Base-by-base conservation (phyloP, 2,888 invertebrate species). In the Eupsilia transversa region DNA sequence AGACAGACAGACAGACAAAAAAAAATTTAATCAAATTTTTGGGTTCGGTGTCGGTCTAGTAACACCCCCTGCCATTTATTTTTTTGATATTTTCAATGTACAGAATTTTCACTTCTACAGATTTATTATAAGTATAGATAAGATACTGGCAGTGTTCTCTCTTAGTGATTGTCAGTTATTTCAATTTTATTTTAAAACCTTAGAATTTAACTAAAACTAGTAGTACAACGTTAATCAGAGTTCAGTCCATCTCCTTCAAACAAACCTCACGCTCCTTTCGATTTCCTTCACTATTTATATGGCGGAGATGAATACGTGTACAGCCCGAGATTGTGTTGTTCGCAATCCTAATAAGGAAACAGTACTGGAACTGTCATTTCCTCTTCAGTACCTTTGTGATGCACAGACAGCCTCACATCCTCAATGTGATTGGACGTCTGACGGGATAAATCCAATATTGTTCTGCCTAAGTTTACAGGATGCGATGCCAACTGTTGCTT, bases 311-410 rank as follows among this genome's bases (percentile, higher is more conserved):
- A 72, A 79, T 72, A 82, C 74, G 63, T 74, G 74, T 46, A 75
- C 71, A 72, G 33, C 43, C 27, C n/a, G n/a, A 56, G 52, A 68
- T 61, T 71, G 66, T 69, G 27, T 84, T 77, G 66, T 76, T 74
- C 35, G 35, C 20, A 30, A 67, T 77, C 72, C 41, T 85, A 59
- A 78, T 77, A 80, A 78, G 87, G 87, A 86, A 86, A 82, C 72
- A 76, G 80, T 82, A 65, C 60, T 75, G 79, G 41, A 63, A 49
- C 61, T 70, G 60, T 72, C 60, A 80, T 87, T 80, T 87, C 87
- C 85, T 61, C 38, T 82, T 43, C 57, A 78, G 60, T 77, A 73
- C 69, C 78, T 77, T 49, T 14, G 73, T 63, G 64, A 68, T 63
- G 80, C 70, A 72, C 56, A 56, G 72, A 63, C 60, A 77, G 43